phyloP scores from a whole-genome alignment of 1,140 invertebrate genomes.

The Phymastichus coffea region DNA sequence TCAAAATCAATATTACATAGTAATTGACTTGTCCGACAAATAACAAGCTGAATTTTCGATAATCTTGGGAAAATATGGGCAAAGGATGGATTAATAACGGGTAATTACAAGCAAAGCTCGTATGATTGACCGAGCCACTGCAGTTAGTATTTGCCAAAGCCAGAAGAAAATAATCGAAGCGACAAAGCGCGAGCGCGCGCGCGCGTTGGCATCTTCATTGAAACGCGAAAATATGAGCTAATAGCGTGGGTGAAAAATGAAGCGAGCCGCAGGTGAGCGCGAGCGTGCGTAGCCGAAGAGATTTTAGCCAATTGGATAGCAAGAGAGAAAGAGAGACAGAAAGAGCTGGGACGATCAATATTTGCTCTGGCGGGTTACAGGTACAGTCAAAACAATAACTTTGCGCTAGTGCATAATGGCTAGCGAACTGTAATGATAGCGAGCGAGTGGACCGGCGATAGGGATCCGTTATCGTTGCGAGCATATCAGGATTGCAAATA shows the following conservation, averaged over 20 bases:
- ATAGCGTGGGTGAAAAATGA: neutral
- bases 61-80: too few species aligned
- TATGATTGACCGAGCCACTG: neutral
- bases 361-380: conserved; percentile 18
- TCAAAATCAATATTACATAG: too few species aligned
- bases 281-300: neutral
- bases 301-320: conserved; percentile 14
- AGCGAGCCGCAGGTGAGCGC: neutral
- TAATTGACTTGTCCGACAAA: too few species aligned
- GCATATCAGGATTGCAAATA: conserved; percentile 48
- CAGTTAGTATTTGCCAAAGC: neutral
- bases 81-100: neutral
- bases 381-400: conserved; percentile 35
- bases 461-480: conserved; percentile 46
- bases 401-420: conserved; percentile 33
- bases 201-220: neutral
- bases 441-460: conserved; percentile 30
- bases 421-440: conserved; percentile 32
- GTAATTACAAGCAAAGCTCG: neutral
- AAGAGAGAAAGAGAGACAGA: too few species aligned
- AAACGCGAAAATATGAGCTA: neutral
- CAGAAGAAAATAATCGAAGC: neutral
- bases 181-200: neutral
- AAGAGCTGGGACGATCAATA: too few species aligned
- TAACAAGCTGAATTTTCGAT: too few species aligned